Evolutionary conservation across 2,113 vertebrate genomes (phyloP).

Genomic region (Motacilla tschutschensis): DNA sequence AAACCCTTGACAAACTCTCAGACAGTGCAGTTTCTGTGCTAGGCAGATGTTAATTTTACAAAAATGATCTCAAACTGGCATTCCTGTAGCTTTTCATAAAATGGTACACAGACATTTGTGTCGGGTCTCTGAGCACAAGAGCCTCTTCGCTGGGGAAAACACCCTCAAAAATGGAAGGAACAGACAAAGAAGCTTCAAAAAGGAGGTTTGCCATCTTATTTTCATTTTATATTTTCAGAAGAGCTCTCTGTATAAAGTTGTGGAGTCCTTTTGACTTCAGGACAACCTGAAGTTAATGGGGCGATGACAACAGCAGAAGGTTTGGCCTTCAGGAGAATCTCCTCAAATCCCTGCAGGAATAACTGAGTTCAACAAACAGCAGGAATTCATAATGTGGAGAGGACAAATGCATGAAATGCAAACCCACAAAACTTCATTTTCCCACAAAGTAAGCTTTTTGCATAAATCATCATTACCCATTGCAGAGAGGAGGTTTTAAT

Average conservation of each 20-base stretch:
- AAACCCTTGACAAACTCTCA: neutral
- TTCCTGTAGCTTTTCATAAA: neutral
- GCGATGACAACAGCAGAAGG: neutral
- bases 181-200: neutral
- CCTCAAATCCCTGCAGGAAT: neutral
- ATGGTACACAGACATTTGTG: neutral
- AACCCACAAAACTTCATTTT: conserved; percentile 34
- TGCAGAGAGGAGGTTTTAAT: conserved; percentile 33
- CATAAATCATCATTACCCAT: conserved; percentile 31
- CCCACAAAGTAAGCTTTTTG: conserved; percentile 49
- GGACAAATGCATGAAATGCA: conserved; percentile 34
- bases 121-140: neutral
- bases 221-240: neutral
- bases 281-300: neutral
- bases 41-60: neutral
- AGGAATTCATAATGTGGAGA: conserved; percentile 15
- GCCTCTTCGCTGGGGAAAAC: neutral
- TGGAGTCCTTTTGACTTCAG: neutral
- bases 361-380: neutral
- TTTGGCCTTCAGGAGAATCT: conserved; percentile 9
- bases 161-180: neutral
- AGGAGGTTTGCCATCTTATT: neutral
- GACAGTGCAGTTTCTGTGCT: neutral
- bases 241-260: neutral
- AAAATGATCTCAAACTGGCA: neutral